Conservation (phyloP, 2,888 invertebrate species). For the Sphecodes monilicornis region DNA sequence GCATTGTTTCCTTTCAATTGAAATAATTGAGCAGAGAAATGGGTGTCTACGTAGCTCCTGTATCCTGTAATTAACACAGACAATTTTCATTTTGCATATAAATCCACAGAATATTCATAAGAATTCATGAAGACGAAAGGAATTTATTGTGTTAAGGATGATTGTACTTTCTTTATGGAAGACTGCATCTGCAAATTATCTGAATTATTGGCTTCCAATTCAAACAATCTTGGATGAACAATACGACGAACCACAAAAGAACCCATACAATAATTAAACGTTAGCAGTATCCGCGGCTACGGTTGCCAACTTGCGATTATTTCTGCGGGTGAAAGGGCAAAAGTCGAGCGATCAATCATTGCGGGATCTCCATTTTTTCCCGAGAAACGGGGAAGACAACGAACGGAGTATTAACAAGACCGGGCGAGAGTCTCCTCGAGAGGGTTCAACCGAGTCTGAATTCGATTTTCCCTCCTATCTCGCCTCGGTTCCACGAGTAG, state of each 20-base stretch:
- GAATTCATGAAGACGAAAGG: too few relatives aligned
- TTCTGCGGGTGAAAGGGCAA: not conserved
- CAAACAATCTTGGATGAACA: not conserved
- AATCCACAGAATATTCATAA: too few relatives aligned
- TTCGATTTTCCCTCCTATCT: slow-evolving; percentile 70
- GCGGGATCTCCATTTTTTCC: not conserved
- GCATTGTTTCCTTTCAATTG: too few relatives aligned
- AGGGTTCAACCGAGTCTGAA: slow-evolving; percentile 67
- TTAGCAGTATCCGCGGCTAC: not conserved
- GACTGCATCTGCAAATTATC: not conserved
- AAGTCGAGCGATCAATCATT: not conserved
- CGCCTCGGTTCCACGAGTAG: slow-evolving; percentile 77
- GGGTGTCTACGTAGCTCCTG: too few relatives aligned
- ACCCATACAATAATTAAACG: not conserved
- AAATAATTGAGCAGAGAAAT: too few relatives aligned
- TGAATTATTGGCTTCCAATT: not conserved
- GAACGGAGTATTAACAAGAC: slow-evolving; percentile 58
- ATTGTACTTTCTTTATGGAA: not conserved
- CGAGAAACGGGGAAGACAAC: slow-evolving; percentile 26
- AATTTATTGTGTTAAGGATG: too few relatives aligned
- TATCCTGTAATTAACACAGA: too few relatives aligned
- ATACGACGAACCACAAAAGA: not conserved
- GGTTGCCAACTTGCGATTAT: not conserved
- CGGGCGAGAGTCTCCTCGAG: slow-evolving; percentile 60
- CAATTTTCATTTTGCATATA: too few relatives aligned